Percentiles rank a stretch among this genome's conserved stretches.
Evolutionary conservation across 2,113 vertebrate genomes (phyloP).

Genomic region (Syngnathus scovelli): DNA sequence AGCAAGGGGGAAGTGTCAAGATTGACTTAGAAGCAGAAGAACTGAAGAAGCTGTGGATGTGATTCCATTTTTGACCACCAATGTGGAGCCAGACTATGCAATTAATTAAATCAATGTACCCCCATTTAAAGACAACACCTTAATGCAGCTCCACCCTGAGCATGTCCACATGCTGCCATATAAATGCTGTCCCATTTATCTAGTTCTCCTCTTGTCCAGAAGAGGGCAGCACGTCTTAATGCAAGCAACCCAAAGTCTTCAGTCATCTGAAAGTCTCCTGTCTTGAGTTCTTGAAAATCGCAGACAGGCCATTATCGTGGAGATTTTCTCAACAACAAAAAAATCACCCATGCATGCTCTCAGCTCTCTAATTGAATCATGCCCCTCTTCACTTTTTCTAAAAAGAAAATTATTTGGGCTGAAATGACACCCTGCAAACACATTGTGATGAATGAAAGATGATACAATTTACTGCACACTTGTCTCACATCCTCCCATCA

Average conservation of each 20-base stretch:
- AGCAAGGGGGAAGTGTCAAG: constrained; percentile 17
- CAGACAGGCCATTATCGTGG: constrained; percentile 16
- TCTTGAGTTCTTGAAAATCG: constrained; percentile 11
- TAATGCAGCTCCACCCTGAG: neutral
- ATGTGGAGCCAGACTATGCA: neutral
- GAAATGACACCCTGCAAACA: constrained; percentile 18
- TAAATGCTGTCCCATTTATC: neutral
- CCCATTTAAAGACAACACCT: too few species aligned
- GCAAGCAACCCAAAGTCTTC: constrained; percentile 11
- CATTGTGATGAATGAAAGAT: constrained; percentile 37
- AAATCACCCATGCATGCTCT: constrained; percentile 12
- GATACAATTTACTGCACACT: constrained; percentile 38
- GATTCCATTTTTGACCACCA: too few species aligned
- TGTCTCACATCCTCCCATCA: constrained; percentile 28
- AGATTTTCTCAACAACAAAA: neutral
- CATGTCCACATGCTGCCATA: neutral
- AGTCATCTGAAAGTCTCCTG: constrained; percentile 3
- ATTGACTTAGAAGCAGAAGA: neutral
- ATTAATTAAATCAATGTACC: neutral
- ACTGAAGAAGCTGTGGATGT: too few species aligned
- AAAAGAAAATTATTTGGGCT: constrained; percentile 28
- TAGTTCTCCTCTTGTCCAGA: constrained; percentile 36
- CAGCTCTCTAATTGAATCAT: constrained; percentile 28
- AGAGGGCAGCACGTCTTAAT: constrained; percentile 67
- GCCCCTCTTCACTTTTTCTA: constrained; percentile 15